Conservation (phyloP, 2,888 invertebrate genomes). For the Diarsia dahlii region DNA sequence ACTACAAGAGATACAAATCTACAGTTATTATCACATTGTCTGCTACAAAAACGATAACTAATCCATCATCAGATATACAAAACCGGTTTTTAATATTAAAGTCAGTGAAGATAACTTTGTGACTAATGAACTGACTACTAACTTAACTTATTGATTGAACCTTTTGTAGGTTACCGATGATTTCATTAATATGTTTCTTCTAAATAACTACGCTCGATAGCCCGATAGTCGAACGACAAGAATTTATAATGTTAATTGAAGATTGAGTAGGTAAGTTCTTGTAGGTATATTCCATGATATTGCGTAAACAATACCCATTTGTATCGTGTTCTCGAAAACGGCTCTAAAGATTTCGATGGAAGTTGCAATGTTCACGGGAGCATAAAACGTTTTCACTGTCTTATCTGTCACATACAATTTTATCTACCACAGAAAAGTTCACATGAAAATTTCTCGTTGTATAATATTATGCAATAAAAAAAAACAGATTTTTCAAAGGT, state of each 20-base stretch:
- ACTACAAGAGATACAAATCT: neutral
- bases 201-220: neutral
- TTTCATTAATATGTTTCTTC: neutral
- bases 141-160: neutral
- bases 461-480: no score
- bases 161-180: neutral
- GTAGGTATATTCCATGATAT: neutral
- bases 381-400: no score
- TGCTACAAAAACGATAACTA: neutral
- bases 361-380: neutral
- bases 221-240: no score
- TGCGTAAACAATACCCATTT: no score
- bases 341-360: neutral
- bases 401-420: neutral
- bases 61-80: neutral
- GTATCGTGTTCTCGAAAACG: neutral
- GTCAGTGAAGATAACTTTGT: neutral
- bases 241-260: no score
- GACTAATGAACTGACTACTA: no score
- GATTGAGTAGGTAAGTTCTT: neutral
- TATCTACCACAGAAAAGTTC: neutral
- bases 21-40: neutral
- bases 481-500: no score
- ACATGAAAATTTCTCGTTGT: no score
- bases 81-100: constrained; percentile 16